These are phyloP conservation scores for Cherax destructor DNA, from an alignment of 1,140 invertebrate species.

Conservation along the genomic window DNA sequence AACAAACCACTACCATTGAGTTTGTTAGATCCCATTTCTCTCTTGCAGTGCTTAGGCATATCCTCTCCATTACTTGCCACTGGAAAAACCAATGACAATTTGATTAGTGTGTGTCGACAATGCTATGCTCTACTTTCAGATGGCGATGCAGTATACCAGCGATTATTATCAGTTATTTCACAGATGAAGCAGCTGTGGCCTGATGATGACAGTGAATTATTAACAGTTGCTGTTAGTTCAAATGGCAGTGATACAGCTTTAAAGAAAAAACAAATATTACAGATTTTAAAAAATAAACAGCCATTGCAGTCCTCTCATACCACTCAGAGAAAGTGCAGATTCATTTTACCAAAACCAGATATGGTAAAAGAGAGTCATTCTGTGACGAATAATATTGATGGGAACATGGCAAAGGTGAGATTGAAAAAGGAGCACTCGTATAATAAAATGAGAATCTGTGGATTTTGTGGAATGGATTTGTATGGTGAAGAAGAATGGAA, in stretches of 20 bases:
- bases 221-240: not conserved
- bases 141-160: constrained; percentile 11
- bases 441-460: constrained; percentile 33
- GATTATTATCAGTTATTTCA: not conserved
- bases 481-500: not conserved
- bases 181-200: constrained; percentile 35
- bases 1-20: constrained; percentile 20
- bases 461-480: constrained; percentile 32
- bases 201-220: not conserved
- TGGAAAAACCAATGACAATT: not conserved
- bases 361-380: not conserved
- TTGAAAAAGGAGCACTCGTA: not conserved
- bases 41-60: constrained; percentile 28
- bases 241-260: not conserved
- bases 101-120: constrained; percentile 8
- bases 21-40: not conserved
- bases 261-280: not conserved
- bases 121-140: constrained; percentile 24
- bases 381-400: not conserved
- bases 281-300: not conserved
- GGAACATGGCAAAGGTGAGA: not conserved
- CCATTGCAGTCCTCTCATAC: not conserved
- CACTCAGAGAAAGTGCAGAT: not conserved
- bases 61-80: not conserved
- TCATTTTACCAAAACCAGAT: constrained; percentile 24